Percentiles rank a stretch among this genome's conserved stretches.
Evolutionary conservation across 2,797 vertebrate species (phyloP).

Genomic region (Acrocephalus scirpaceus): DNA sequence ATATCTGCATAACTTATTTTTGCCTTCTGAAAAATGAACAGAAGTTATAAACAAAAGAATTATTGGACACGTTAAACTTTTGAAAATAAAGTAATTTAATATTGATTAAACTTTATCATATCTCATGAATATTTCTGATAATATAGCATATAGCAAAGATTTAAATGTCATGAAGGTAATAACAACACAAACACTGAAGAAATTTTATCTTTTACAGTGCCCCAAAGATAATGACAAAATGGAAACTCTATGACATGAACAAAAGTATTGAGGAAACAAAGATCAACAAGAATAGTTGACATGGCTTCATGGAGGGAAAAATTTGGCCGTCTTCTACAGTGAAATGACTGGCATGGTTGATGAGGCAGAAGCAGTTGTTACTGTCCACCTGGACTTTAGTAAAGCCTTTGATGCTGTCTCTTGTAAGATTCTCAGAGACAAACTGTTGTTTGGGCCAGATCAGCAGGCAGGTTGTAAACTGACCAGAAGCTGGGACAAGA

Average conservation of each 20-base stretch:
- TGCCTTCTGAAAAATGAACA: background rate
- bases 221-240: background rate
- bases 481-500: background rate
- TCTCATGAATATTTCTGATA: no score
- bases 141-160: background rate
- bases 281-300: background rate
- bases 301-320: background rate
- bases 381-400: background rate
- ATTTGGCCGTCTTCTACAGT: background rate
- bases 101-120: no score
- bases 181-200: background rate
- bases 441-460: background rate
- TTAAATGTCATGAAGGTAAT: background rate
- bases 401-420: background rate
- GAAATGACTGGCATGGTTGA: no score
- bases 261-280: background rate
- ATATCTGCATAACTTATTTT: background rate
- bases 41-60: no score
- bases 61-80: no score
- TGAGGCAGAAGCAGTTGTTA: background rate
- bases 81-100: no score
- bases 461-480: background rate
- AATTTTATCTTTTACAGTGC: background rate
- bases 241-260: background rate
- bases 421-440: background rate